phyloP scores from a whole-genome alignment of 2,888 invertebrate species.

The Cordilura impudica region DNA sequence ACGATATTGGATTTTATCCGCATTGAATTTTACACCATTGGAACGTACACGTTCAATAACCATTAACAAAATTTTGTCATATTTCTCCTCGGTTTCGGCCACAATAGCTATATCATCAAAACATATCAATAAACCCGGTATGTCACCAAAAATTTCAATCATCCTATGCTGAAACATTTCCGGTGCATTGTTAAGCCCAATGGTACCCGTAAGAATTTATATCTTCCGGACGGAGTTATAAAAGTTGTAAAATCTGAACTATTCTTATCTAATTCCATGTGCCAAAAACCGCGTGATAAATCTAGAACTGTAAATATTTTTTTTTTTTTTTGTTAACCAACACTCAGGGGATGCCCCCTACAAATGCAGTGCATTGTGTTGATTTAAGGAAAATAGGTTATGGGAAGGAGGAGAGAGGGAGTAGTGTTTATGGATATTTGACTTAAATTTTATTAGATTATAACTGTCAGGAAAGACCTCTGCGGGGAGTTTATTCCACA shows the following conservation, averaged over 20 bases:
- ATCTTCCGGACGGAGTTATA: constrained; percentile 50
- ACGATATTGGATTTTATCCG: constrained; percentile 41
- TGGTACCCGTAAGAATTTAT: constrained; percentile 65
- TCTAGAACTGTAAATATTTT: constrained; percentile 54
- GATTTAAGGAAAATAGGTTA: too few relatives aligned
- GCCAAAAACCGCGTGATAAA: constrained; percentile 21
- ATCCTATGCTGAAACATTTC: constrained; percentile 70
- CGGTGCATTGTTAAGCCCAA: constrained; percentile 69
- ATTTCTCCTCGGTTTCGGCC: neutral
- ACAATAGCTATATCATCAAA: constrained; percentile 67
- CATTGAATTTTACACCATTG: constrained; percentile 17
- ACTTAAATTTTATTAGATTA: too few relatives aligned
- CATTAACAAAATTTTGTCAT: neutral
- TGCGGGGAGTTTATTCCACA: too few relatives aligned
- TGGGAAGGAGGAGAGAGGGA: too few relatives aligned
- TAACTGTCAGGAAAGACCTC: too few relatives aligned
- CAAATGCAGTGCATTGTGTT: too few relatives aligned
- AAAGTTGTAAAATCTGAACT: constrained; percentile 51
- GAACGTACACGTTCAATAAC: neutral
- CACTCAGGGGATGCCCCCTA: too few relatives aligned
- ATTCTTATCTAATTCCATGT: constrained; percentile 27
- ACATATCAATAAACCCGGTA: constrained; percentile 69
- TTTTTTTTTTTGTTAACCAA: too few relatives aligned
- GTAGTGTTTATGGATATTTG: too few relatives aligned
- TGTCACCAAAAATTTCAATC: constrained; percentile 68